Evolutionary conservation across 2,113 vertebrate genomes (phyloP).

Genomic region (Tupaia chinensis): DNA sequence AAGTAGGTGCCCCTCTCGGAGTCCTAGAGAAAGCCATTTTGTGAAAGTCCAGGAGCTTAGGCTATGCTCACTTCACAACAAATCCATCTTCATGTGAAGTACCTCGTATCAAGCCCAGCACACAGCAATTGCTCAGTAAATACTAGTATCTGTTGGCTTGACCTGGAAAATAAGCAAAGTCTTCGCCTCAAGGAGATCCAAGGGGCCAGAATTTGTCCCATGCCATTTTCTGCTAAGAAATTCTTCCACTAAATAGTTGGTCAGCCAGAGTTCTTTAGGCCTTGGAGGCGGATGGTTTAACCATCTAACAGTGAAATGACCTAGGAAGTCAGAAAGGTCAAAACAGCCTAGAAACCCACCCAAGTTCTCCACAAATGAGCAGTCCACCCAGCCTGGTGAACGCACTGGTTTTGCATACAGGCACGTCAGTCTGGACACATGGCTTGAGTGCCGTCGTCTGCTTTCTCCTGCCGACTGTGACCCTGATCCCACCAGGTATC

Average conservation of each 20-base stretch:
- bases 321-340: not conserved
- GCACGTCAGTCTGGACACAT: too few species aligned
- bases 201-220: too few species aligned
- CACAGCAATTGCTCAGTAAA: not conserved
- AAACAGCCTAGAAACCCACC: not conserved
- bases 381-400: too few species aligned
- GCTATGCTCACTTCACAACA: rapidly evolving
- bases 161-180: not conserved
- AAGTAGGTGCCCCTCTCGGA: not conserved
- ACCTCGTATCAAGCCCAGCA: rapidly evolving
- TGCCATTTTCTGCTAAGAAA: not conserved
- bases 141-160: not conserved
- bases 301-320: not conserved
- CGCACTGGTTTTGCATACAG: not conserved
- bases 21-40: not conserved
- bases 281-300: not conserved
- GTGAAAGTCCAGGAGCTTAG: rapidly evolving
- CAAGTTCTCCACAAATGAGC: not conserved
- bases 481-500: not conserved
- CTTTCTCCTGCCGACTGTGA: not conserved
- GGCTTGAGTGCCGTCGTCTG: not conserved
- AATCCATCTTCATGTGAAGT: not conserved
- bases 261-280: not conserved
- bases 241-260: not conserved
- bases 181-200: not conserved